Conservation (phyloP, 23 tunicate species). For the Phallusia fumigata region DNA sequence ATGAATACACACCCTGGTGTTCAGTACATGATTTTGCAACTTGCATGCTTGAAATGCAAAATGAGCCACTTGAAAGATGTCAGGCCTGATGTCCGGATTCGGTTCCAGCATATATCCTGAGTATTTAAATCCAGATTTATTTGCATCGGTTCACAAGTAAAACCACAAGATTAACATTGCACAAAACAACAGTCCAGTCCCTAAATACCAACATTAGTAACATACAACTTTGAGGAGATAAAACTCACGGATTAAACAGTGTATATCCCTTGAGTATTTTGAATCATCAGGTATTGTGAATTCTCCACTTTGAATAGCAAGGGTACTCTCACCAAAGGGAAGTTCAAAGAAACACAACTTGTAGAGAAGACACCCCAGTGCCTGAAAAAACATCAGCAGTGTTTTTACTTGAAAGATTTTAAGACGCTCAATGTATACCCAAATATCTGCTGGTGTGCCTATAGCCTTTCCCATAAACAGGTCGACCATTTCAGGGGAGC, state of each 20-base stretch:
- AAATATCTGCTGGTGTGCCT: slow-evolving; percentile 92
- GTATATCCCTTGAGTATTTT: slow-evolving; percentile 65
- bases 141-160: too few relatives aligned
- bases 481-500: slow-evolving; percentile 99
- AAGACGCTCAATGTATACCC: slow-evolving; percentile 45
- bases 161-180: too few relatives aligned
- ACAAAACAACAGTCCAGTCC: too few relatives aligned
- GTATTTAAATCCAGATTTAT: neutral
- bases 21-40: slow-evolving; percentile 59
- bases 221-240: neutral
- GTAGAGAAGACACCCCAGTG: slow-evolving; percentile 95
- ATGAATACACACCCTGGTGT: slow-evolving; percentile 30
- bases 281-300: slow-evolving; percentile 98
- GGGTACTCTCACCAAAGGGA: slow-evolving; percentile 95
- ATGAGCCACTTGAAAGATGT: slow-evolving; percentile 96
- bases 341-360: slow-evolving; percentile 95
- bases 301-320: slow-evolving; percentile 92
- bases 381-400: slow-evolving; percentile 29
- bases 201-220: neutral
- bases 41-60: slow-evolving; percentile 57
- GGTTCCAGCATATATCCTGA: slow-evolving; percentile 90
- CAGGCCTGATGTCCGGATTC: slow-evolving; percentile 80
- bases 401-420: neutral
- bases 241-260: slow-evolving; percentile 75
- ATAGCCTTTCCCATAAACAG: slow-evolving; percentile 88